These are phyloP conservation scores for Mesitornis unicolor DNA, from an alignment of 2,113 vertebrate species.

Conservation along the genomic window DNA sequence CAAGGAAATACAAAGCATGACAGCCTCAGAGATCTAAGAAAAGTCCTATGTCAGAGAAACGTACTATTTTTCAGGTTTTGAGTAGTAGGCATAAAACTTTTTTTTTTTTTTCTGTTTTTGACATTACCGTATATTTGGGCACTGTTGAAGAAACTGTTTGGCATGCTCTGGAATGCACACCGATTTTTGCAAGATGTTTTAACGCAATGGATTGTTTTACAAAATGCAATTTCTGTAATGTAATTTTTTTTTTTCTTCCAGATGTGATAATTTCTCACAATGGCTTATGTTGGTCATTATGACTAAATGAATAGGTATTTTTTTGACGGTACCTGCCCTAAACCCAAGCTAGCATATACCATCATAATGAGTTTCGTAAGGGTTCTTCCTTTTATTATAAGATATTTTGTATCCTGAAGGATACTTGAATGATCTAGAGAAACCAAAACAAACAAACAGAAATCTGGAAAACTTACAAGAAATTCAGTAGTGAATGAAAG, in stretches of 20 bases:
- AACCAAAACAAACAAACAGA: background rate
- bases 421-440: background rate
- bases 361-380: background rate
- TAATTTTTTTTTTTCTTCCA: background rate
- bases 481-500: background rate
- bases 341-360: background rate
- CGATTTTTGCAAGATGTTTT: rapidly evolving
- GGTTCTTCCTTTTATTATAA: background rate
- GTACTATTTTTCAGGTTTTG: background rate
- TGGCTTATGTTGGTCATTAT: background rate
- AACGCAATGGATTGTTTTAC: background rate
- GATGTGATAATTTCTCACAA: background rate
- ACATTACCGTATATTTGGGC: rapidly evolving
- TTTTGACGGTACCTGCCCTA: background rate
- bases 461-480: background rate
- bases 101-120: background rate
- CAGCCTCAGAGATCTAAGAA: background rate
- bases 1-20: background rate
- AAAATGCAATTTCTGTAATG: background rate
- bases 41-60: background rate
- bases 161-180: background rate
- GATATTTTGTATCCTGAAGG: background rate
- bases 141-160: background rate
- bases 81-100: background rate
- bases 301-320: background rate